Evolutionary conservation across 2,888 invertebrate genomes (phyloP), one percentile per base, ranked within the genome.

Genomic region (Notodonta dromedarius): DNA sequence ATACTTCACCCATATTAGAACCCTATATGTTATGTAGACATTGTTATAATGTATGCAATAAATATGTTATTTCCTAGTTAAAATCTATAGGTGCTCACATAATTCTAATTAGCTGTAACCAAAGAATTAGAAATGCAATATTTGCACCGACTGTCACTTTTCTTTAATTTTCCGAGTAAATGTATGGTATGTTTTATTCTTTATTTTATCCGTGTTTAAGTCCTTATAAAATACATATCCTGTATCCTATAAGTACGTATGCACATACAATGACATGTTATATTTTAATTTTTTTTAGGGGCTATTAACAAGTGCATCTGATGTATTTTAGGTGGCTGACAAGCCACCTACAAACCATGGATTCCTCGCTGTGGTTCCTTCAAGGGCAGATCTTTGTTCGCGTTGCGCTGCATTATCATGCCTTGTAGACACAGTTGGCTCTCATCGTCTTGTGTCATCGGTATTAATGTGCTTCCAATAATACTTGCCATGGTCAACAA

Each of bases 381-480:
- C 88, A 90, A 91, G 90, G 89, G 87, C 86, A 86, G 84, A 84
- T 83, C 88, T 88, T 91, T 89, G 88, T 90, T 86, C 84, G 69
- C 78, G 80, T 70, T 83, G 79, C 78, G 79, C 72, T 82, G 86
- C 84, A 86, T 86, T 89, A 89, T 87, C 83, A 78, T 81, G 81
- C 73, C 75, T 84, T 91, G 90, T 93, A 79, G 89, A 93, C 88
- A 93, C 93, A 93, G 92, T 87, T 93, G 93, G 89, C 86, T 86
- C 84, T 88, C 89, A 89, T 90, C 87, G 87, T 85, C 85, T 87
- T 90, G 89, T 93, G 91, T 92, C 92, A 92, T 92, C 90, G 82
- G 87, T 91, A 91, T 91, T 89, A 90, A 91, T 91, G 90, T 90
- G 80, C 85, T 78, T 88, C 86, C 87, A 87, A 89, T 91, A 89